Percentiles rank a stretch among this genome's conserved stretches.
Conservation (phyloP, 2,113 vertebrate genomes). For the Collichthys lucidus region DNA sequence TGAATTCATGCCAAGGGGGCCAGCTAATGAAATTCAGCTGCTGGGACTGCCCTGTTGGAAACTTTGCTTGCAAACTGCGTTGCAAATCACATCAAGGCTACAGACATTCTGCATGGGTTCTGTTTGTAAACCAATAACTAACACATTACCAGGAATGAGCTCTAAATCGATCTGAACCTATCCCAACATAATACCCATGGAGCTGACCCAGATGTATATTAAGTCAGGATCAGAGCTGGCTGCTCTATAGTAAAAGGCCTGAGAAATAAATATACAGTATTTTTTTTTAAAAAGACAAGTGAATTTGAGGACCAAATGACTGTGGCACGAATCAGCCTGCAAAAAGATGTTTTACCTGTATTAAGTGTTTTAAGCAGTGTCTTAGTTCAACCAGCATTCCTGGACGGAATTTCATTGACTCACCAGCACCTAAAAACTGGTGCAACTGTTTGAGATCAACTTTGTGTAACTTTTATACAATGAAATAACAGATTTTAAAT, state of each 20-base stretch:
- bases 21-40: neutral
- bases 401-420: no score
- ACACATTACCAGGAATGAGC: neutral
- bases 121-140: neutral
- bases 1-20: neutral
- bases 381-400: neutral
- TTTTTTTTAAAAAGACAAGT: neutral
- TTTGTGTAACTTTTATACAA: no score
- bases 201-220: neutral
- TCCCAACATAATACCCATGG: neutral
- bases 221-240: neutral
- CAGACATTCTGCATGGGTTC: neutral
- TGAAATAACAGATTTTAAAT: no score
- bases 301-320: no score
- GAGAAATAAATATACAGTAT: neutral
- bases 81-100: neutral
- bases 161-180: neutral
- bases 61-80: neutral
- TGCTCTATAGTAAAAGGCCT: neutral
- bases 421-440: no score
- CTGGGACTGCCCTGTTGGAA: neutral
- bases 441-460: no score
- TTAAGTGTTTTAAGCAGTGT: no score
- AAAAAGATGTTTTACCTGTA: no score
- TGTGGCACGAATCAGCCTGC: no score